Conservation (phyloP, 2,113 vertebrate species). For the Ondatra zibethicus region DNA sequence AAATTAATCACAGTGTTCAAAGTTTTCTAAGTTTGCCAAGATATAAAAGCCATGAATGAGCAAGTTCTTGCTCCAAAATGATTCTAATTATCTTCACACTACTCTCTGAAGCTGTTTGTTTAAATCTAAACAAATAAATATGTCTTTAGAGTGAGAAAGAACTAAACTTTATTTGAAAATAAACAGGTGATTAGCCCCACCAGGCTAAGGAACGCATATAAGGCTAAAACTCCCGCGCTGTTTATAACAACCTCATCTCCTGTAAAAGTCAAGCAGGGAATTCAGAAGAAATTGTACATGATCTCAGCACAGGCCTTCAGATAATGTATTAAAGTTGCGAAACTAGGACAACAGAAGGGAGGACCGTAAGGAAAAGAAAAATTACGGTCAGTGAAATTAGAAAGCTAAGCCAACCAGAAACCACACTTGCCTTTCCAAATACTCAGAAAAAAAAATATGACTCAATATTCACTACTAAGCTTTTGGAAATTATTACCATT, state of each 20-base stretch:
- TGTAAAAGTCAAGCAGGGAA: not conserved
- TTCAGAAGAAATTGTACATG: not conserved
- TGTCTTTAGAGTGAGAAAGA: not conserved
- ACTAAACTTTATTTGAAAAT: not conserved
- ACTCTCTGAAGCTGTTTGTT: not conserved
- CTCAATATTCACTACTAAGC: not conserved
- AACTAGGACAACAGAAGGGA: not conserved
- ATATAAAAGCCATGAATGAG: not conserved
- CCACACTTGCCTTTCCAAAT: not conserved
- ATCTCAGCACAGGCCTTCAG: not conserved
- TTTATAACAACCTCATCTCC: not conserved
- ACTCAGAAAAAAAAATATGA: not conserved
- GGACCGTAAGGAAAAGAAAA: not conserved
- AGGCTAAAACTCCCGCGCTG: not conserved
- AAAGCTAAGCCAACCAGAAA: not conserved
- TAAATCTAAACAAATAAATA: not conserved
- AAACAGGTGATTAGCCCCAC: not conserved
- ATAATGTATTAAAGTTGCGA: constrained; percentile 14
- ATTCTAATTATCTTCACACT: not conserved
- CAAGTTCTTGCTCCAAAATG: not conserved
- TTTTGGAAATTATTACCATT: not conserved
- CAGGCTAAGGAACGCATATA: not conserved
- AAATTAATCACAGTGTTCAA: not conserved
- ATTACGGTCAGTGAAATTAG: not conserved
- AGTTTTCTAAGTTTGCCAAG: constrained; percentile 5